Percentiles rank a stretch among this genome's conserved stretches.
Evolutionary conservation across 2,797 vertebrate genomes (phyloP).

Genomic region (Phoebastria nigripes): DNA sequence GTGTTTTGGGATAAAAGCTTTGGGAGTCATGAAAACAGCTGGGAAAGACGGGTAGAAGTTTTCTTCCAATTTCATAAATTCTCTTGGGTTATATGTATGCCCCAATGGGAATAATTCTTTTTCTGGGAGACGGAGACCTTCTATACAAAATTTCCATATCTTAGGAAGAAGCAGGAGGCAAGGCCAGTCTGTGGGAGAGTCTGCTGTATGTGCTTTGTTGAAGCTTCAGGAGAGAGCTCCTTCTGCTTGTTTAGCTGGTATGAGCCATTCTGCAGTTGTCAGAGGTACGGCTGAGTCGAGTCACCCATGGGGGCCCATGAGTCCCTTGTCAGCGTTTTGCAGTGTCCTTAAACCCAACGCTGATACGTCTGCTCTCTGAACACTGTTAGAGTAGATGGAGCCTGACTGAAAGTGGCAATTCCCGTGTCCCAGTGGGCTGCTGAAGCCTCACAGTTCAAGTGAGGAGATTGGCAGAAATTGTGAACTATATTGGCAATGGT

Average conservation of each 20-base stretch:
- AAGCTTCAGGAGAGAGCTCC: neutral
- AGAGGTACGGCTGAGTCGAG: fast-evolving
- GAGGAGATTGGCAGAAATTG: neutral
- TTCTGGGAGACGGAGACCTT: neutral
- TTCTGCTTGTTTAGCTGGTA: neutral
- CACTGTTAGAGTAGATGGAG: neutral
- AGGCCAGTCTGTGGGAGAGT: neutral
- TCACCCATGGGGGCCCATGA: fast-evolving
- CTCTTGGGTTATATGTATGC: neutral
- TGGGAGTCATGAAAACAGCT: neutral
- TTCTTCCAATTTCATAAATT: neutral
- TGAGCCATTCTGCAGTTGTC: neutral
- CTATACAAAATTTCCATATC: neutral
- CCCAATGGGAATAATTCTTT: neutral
- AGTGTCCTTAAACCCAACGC: neutral
- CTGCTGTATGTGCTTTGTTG: neutral
- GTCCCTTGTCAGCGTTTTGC: neutral
- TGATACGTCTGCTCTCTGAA: neutral
- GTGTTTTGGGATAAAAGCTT: neutral
- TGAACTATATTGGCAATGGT: neutral
- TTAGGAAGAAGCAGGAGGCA: neutral
- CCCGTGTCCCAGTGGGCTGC: neutral
- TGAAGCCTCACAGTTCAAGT: neutral
- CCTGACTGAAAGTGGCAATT: neutral
- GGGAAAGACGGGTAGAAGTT: neutral